Percentiles rank a stretch among this genome's conserved stretches.
Conservation (phyloP, 2,113 vertebrate species). For the Pterocles gutturalis region DNA sequence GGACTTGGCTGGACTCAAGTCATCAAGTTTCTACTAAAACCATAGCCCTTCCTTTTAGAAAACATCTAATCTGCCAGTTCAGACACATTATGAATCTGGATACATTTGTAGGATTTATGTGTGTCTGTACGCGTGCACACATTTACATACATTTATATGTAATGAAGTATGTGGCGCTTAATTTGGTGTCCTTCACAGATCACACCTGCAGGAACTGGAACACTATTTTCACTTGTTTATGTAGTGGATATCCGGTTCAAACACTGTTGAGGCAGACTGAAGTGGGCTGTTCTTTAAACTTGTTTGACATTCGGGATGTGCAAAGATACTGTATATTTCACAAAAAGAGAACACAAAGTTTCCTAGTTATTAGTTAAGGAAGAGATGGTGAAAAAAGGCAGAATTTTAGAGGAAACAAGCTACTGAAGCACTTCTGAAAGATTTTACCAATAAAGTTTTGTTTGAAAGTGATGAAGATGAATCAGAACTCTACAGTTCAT, state of each 20-base stretch:
- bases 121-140: accelerated
- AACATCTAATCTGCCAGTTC: background rate
- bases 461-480: background rate
- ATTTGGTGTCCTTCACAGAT: background rate
- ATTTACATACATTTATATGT: background rate
- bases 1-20: background rate
- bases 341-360: background rate
- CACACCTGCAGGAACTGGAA: background rate
- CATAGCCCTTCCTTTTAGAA: background rate
- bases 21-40: background rate
- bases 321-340: background rate
- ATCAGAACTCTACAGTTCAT: background rate
- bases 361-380: background rate
- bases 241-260: background rate
- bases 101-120: background rate
- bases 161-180: background rate
- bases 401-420: background rate
- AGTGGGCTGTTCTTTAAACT: background rate
- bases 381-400: background rate
- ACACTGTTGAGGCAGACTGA: background rate
- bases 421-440: background rate
- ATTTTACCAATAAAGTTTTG: background rate
- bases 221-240: background rate
- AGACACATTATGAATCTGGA: background rate
- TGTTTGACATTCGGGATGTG: background rate